Conservation (phyloP, 1,140 invertebrate genomes). For the Megalonaias nervosa region DNA sequence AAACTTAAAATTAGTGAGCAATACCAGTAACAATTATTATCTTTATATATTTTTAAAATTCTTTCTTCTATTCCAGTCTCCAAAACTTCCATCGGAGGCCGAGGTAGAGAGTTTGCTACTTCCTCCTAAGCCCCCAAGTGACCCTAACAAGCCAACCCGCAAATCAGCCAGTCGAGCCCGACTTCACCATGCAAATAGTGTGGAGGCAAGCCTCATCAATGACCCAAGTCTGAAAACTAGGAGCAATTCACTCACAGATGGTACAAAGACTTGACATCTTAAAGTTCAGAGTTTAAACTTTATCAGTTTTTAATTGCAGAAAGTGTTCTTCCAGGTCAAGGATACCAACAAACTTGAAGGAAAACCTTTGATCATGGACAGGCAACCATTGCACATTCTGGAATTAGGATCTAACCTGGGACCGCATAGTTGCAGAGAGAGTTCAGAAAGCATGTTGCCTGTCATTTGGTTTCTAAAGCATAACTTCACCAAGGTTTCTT, state of each 20-base stretch:
- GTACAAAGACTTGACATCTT: conserved; percentile 18
- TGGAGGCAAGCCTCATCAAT: conserved; percentile 26
- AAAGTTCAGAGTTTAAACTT: not conserved
- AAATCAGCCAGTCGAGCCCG: conserved; percentile 39
- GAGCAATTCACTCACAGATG: conserved; percentile 40
- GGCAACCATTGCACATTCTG: too few relatives aligned
- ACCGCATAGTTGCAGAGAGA: too few relatives aligned
- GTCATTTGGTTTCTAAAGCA: too few relatives aligned
- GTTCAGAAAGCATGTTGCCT: too few relatives aligned
- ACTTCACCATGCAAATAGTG: conserved; percentile 46
- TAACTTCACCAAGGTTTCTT: too few relatives aligned
- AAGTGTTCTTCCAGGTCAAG: not conserved
- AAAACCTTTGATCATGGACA: too few relatives aligned
- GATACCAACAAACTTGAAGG: too few relatives aligned
- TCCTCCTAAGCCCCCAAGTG: conserved; percentile 59
- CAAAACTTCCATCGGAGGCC: conserved; percentile 46
- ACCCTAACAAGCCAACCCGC: conserved; percentile 47
- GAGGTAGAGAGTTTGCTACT: conserved; percentile 54
- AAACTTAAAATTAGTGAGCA: not conserved
- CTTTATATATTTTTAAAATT: conserved; percentile 1
- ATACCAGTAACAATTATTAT: not conserved
- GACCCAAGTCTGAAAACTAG: conserved; percentile 13
- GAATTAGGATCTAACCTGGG: too few relatives aligned
- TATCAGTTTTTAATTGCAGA: not conserved
- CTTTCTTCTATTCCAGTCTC: conserved; percentile 43